Percentiles rank a stretch among this genome's conserved stretches.
phyloP scores from a whole-genome alignment of 2,113 vertebrate genomes.

The Apodemus speciosus region DNA sequence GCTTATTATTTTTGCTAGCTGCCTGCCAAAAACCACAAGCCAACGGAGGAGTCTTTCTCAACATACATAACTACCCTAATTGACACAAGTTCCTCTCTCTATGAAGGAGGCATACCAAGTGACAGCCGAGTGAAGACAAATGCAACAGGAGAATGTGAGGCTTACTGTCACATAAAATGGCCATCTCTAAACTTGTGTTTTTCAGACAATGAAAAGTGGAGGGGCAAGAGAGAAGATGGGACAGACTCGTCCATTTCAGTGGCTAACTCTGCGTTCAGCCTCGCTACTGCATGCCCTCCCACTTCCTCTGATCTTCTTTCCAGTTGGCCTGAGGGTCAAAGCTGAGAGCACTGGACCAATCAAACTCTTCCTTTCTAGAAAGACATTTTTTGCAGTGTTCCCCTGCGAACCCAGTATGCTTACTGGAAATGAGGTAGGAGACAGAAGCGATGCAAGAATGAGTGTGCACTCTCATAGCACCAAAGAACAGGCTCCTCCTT shows the following conservation, averaged over 20 bases:
- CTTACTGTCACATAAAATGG: background rate
- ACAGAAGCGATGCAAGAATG: conserved; percentile 20
- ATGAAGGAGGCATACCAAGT: conserved; percentile 29
- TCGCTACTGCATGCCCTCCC: background rate
- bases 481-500: conserved; percentile 54
- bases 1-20: conserved; percentile 60
- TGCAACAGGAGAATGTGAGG: background rate
- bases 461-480: conserved; percentile 43
- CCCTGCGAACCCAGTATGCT: conserved; percentile 23
- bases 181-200: background rate
- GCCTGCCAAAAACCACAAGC: conserved; percentile 60
- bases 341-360: conserved; percentile 28
- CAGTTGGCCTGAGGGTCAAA: conserved; percentile 22
- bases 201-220: conserved; percentile 4
- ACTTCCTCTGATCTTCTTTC: conserved; percentile 44
- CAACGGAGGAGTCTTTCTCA: conserved; percentile 13
- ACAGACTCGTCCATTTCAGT: conserved; percentile 8
- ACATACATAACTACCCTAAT: conserved; percentile 5
- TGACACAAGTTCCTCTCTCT: background rate
- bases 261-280: background rate
- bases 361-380: conserved; percentile 30
- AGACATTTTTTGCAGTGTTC: conserved; percentile 36
- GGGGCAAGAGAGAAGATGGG: conserved; percentile 32
- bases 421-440: conserved; percentile 26
- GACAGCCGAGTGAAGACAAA: conserved; percentile 32